phyloP scores from a whole-genome alignment of 2,797 vertebrate species.

The Pristis pectinata region DNA sequence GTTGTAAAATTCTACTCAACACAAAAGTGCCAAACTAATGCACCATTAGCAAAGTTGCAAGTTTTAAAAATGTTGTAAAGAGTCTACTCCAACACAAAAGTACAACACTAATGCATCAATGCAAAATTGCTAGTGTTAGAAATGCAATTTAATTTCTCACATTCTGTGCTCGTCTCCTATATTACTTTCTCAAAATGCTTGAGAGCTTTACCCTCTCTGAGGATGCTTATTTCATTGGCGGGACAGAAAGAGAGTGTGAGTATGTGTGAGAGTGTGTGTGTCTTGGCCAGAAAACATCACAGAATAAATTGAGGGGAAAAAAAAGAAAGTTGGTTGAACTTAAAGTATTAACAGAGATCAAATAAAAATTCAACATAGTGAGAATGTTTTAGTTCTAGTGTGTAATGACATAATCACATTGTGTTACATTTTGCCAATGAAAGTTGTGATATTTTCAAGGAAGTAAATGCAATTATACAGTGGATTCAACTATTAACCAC shows the following conservation, averaged over 20 bases:
- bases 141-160: background rate
- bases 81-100: background rate
- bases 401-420: background rate
- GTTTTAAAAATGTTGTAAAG: background rate
- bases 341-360: background rate
- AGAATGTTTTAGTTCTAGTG: background rate
- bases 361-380: background rate
- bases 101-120: background rate
- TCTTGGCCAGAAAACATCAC: conserved; percentile 39
- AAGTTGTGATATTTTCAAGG: background rate
- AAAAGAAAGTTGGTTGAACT: conserved; percentile 41
- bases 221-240: conserved; percentile 34
- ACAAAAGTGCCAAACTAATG: no score
- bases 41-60: no score
- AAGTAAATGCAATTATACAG: background rate
- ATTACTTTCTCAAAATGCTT: conserved; percentile 38
- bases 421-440: background rate
- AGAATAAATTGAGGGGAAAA: conserved; percentile 16
- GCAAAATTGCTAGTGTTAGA: background rate
- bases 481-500: background rate
- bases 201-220: conserved; percentile 42
- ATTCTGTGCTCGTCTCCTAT: background rate
- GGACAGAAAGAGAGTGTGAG: no score
- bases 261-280: no score
- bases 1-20: background rate